Evolutionary conservation across 2,888 invertebrate genomes (phyloP), one percentile per base, ranked within the genome.

Genomic region (Perdita meconis): DNA sequence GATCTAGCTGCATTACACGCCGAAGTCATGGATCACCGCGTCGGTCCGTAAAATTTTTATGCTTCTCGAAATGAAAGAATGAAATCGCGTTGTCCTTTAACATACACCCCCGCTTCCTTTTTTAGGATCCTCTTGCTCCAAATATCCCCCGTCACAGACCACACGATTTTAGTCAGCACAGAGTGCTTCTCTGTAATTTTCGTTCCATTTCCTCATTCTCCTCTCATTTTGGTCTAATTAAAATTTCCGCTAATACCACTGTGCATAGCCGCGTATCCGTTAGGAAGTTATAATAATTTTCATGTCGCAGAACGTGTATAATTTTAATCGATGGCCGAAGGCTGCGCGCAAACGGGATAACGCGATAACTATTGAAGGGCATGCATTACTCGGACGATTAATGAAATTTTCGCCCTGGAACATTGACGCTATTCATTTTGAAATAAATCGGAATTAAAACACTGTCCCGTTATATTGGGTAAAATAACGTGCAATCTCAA

Each of bases 41-140:
- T n/a, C 71, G 76, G 59, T 80, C 84, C 84, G 82, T 86, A 82
- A 83, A 87, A 86, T 78, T 87, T 87, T 87, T 83, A 83, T 83
- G 81, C 84, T 84, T 78, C 64, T 53, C 64, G 55, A 74, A 86
- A 83, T 83, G 79, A 83, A 70, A 67, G 61, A 34, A 72, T 77
- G 60, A 75, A n/a, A 65, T 77, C 53, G 13, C 42, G 8, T 13
- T 36, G 34, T 19, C 30, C 34, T 22, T 16, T 2, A 34, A 12
- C 42, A 47, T 53, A 12, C 24, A 6, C 16, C 22, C n/a, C 24
- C 36, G 16, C 34, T 22, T 40, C 42, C 47, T 16, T 68, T 55
- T 47, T 47, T 22, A 47, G 22, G 16, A 47, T 12, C 10, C 44
- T 19, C 44, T 47, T 47, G 44, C 24, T 26, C 61, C 40, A 56